Evolutionary conservation across 2,113 vertebrate genomes (phyloP).

Genomic region (Bufo bufo): DNA sequence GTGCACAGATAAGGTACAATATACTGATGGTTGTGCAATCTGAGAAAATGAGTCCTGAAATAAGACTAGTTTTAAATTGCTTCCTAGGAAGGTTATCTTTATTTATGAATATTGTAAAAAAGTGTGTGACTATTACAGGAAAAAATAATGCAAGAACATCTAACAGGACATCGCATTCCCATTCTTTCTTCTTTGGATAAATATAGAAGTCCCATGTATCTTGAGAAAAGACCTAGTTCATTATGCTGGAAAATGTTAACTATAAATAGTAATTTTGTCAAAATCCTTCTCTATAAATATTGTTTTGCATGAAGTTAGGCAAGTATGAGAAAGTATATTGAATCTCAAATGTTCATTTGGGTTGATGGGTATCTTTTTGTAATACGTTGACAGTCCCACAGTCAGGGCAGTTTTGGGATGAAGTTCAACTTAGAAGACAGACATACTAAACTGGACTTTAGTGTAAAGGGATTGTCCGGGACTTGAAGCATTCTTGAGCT

Average conservation of each 20-base stretch:
- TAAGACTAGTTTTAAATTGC: not conserved
- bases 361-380: no score
- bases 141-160: conserved; percentile 9
- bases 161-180: not conserved
- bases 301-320: not conserved
- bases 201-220: conserved; percentile 4
- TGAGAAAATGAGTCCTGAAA: conserved; percentile 25
- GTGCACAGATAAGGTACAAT: not conserved
- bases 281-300: not conserved
- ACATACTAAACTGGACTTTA: no score
- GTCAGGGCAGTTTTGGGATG: no score
- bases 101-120: conserved; percentile 21
- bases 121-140: not conserved
- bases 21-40: not conserved
- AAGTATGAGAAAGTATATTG: not conserved
- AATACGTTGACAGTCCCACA: no score
- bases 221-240: conserved; percentile 12
- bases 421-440: no score
- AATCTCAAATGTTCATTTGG: no score
- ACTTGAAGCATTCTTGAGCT: no score
- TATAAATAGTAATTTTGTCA: not conserved
- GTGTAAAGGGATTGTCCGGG: no score
- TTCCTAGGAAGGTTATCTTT: not conserved
- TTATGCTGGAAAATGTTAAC: not conserved
- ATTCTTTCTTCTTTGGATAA: not conserved